A percentile compares a stretch with the other conserved stretches of the same genome.
Conservation (phyloP, 2,797 vertebrate species). For the Enoplosus armatus region DNA sequence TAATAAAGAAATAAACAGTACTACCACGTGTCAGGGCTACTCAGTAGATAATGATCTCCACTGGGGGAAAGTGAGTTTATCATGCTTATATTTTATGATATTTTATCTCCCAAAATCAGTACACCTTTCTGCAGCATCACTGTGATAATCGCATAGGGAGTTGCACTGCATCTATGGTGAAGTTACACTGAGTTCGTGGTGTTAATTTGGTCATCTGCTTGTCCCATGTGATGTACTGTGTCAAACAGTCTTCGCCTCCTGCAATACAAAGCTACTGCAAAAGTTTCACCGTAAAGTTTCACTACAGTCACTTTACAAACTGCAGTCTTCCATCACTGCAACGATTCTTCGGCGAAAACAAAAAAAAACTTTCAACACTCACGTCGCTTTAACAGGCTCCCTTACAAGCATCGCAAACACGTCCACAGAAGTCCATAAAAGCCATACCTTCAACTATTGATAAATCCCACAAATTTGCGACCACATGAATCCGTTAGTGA, state of each 20-base stretch:
- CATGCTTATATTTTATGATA: background rate
- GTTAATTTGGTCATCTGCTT: background rate
- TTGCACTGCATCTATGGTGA: background rate
- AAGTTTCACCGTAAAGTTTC: slow-evolving; percentile 27
- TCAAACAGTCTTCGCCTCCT: background rate
- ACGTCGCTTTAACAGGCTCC: background rate
- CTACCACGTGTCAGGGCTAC: background rate
- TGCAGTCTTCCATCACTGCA: background rate
- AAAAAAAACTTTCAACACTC: background rate
- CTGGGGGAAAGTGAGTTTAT: slow-evolving; percentile 2
- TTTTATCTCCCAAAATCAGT: background rate
- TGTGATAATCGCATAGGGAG: background rate
- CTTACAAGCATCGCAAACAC: background rate
- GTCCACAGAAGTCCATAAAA: slow-evolving; percentile 21
- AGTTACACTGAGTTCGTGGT: background rate
- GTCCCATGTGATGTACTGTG: background rate
- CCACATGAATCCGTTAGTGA: slow-evolving; percentile 78
- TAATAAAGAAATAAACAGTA: slow-evolving; percentile 4
- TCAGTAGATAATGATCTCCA: slow-evolving; percentile 41
- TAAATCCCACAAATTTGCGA: slow-evolving; percentile 66
- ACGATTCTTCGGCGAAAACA: background rate
- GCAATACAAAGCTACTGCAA: background rate
- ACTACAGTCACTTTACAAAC: background rate
- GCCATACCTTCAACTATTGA: slow-evolving; percentile 80
- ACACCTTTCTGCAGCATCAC: background rate